Base-by-base conservation (phyloP, 1,140 invertebrate species). In the Ostrea edulis region DNA sequence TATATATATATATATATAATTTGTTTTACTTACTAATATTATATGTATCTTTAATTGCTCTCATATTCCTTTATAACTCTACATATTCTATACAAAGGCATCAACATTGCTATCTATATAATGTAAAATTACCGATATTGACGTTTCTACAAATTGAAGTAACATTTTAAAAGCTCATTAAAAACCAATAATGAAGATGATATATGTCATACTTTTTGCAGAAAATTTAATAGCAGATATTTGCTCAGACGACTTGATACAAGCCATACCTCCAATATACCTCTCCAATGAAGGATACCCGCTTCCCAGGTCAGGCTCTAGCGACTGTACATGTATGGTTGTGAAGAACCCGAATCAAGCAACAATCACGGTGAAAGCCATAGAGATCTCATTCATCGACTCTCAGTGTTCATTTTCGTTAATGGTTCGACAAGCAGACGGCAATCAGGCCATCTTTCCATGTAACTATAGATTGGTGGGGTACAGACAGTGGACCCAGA, bases 161-260 rank as follows among this genome's bases (percentile, higher is more conserved):
- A 44, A 2, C 35, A 44, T 44, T 44, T 44, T 44, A 8, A 55
- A 20, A 62, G 8, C 20, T 20, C 5, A 20, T 62, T 20, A 2
- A 17, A 20, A 0, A 62, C 17, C 12, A 17, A 62, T n/a, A 62
- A 20, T 62, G 55, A n/a, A n/a, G n/a, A 20, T 20, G 7, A 62
- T 62, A 58, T 17, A 58, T 58, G 55, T 11, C 20, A 58, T 58
- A 17, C 9, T n/a, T 62, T 14, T 77, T 77, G 68, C 29, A 77
- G 68, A 35, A 29, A 35, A 12, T 77, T 35, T 25, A 77, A 77
- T 25, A 77, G 68, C 12, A 77, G 29, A 77, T 77, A 77, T 77
- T 77, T 77, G 68, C 68, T 77, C 68, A 77, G 68, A 77, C 25
- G 68, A 77, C 68, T 14, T 29, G 35, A 77, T 77, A 77, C 68